Evolutionary conservation across 2,888 invertebrate species (phyloP).

Genomic region (Isoperla grammatica): DNA sequence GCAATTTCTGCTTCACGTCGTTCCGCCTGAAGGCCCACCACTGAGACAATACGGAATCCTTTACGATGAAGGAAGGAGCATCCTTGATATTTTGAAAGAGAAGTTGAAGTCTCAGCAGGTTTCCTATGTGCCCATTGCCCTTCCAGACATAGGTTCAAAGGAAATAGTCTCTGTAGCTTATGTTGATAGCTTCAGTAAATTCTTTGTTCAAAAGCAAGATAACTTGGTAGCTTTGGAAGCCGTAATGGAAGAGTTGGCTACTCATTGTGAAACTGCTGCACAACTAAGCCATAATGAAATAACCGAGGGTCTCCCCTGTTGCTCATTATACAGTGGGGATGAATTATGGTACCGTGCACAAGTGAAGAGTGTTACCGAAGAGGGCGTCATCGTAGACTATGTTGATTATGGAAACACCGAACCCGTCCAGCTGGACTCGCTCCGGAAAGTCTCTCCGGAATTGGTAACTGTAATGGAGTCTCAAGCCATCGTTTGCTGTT

Average conservation of each 20-base stretch:
- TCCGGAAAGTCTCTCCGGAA: slow-evolving; percentile 60
- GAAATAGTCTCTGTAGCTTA: slow-evolving; percentile 53
- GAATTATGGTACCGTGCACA: slow-evolving; percentile 88
- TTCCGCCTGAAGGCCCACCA: slow-evolving; percentile 62
- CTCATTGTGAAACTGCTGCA: slow-evolving; percentile 50
- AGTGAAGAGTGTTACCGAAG: slow-evolving; percentile 56
- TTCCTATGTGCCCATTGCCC: background rate
- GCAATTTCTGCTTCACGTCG: slow-evolving; percentile 58
- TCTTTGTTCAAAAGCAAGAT: slow-evolving; percentile 64
- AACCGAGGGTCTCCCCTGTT: slow-evolving; percentile 60
- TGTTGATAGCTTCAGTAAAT: slow-evolving; percentile 64
- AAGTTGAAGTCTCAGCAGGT: slow-evolving; percentile 17
- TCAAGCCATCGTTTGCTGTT: slow-evolving; percentile 70
- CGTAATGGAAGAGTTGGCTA: slow-evolving; percentile 62
- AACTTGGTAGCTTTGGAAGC: slow-evolving; percentile 55
- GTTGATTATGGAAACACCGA: slow-evolving; percentile 96
- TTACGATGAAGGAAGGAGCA: slow-evolving; percentile 43
- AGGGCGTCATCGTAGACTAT: slow-evolving; percentile 66
- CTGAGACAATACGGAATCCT: slow-evolving; percentile 70
- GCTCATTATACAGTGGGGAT: slow-evolving; percentile 74
- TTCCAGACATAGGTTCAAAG: slow-evolving; percentile 6
- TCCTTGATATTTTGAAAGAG: slow-evolving; percentile 33
- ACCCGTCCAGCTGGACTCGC: slow-evolving; percentile 53
- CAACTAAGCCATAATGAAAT: slow-evolving; percentile 44
- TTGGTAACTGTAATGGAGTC: slow-evolving; percentile 57